Conservation (phyloP, 2,113 vertebrate genomes). For the Glareola pratincola region DNA sequence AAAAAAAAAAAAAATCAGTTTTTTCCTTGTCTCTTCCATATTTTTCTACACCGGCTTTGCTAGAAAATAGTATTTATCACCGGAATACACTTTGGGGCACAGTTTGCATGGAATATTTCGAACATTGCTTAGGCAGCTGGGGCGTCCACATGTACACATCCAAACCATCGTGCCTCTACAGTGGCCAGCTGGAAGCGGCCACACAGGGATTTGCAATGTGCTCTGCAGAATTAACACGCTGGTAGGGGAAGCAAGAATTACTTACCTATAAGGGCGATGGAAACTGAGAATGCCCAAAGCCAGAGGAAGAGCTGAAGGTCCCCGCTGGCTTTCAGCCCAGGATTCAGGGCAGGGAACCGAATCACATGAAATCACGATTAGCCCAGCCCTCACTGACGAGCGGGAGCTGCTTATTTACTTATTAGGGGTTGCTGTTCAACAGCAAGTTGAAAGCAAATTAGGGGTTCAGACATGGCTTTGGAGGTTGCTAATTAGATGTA, state of each 20-base stretch:
- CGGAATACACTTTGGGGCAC: background rate
- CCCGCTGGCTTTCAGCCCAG: background rate
- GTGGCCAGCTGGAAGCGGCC: slow-evolving; percentile 8
- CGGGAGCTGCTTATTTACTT: background rate
- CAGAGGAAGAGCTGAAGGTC: background rate
- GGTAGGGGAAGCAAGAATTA: background rate
- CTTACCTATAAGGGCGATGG: background rate
- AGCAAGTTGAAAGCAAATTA: background rate
- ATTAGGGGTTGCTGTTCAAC: background rate
- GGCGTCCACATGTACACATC: background rate
- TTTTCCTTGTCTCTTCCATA: background rate
- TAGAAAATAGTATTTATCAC: background rate
- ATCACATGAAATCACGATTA: background rate
- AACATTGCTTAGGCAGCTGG: background rate
- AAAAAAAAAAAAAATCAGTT: background rate
- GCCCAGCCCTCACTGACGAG: background rate
- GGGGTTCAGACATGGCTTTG: background rate
- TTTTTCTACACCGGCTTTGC: background rate
- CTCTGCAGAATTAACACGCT: slow-evolving; percentile 25
- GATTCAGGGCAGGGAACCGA: background rate
- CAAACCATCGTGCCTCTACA: background rate
- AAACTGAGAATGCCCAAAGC: background rate
- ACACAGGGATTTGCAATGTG: slow-evolving; percentile 15
- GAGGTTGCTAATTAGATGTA: background rate
- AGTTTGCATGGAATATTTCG: background rate